Base-by-base conservation (phyloP, 2,113 vertebrate species). In the Paratilapia polleni region DNA sequence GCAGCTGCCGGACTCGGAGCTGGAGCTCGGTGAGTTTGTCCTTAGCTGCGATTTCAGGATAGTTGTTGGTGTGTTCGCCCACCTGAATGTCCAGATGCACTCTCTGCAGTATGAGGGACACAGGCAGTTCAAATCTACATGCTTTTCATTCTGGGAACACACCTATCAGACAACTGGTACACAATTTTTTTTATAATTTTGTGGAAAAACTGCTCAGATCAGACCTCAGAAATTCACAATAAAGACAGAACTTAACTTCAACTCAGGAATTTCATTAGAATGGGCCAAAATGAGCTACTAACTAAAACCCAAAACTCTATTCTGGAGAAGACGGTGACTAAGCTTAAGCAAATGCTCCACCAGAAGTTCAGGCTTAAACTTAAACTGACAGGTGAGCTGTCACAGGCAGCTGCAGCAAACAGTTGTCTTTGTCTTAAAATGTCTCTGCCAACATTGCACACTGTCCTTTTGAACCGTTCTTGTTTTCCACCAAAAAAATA, bases 81-180 rank as follows among this genome's bases (percentile, higher is more conserved):
- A 98, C 97, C 93, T 98, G 98, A 88, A 99, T 98, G 68, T 98
- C 97, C 82, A 99, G 93, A 85, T 99, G 97, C 5, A 99, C 98
- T 22, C 98, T 93, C 98, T 99, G 89, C 1, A 87, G 86, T 28
- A 41, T 8, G 0, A 4, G 2, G 4, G 6, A 80, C 22, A 31
- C 8, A 57, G 26, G 24, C 1, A 15, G 17, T 31, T 57, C 20
- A 56, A 15, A 31, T 61, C 61, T n/a, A 52, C 47, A 20, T 52
- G 47, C 26, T 73, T 73, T 52, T 73, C 43, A 47, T 15, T 4
- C 43, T 15, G 5, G 43, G 43, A 15, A 11, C 41, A 13, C 41
- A 13, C 41, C 12, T 5, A 43, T 43, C 12, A 43, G 36, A 38
- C 36, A 38, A 10, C 36, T 41, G 38, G 8, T 38, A 38, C 38